A percentile compares a stretch with the other conserved stretches of the same genome.
Conservation (phyloP, 2,888 invertebrate species). For the Ametastegia equiseti region DNA sequence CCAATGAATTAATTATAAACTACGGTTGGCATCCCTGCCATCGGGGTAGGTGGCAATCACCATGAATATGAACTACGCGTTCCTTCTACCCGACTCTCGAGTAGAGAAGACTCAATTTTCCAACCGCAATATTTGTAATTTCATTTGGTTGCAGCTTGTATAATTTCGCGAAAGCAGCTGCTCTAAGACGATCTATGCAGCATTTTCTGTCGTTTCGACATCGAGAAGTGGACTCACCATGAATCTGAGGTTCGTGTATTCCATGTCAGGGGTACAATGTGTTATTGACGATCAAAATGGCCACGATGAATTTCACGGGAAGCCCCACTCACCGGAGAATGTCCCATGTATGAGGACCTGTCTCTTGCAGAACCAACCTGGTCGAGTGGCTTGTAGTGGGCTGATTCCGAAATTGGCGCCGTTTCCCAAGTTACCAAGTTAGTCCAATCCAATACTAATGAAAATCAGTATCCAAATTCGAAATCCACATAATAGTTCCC, state of each 20-base stretch:
- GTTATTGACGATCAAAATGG: neutral
- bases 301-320: neutral
- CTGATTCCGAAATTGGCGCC: neutral
- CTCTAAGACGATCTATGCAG: neutral
- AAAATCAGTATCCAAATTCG: neutral
- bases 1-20: slow-evolving; percentile 72
- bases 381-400: neutral
- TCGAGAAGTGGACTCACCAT: neutral
- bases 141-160: slow-evolving; percentile 55
- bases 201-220: neutral
- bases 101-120: slow-evolving; percentile 57
- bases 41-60: slow-evolving; percentile 62
- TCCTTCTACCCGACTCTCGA: slow-evolving; percentile 40
- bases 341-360: neutral
- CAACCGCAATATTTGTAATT: slow-evolving; percentile 63
- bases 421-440: neutral
- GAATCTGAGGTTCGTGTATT: neutral
- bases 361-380: neutral
- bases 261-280: neutral
- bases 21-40: slow-evolving; percentile 61
- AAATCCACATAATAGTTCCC: too few relatives aligned
- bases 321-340: neutral
- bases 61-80: slow-evolving; percentile 65
- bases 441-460: neutral
- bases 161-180: neutral